A percentile compares a stretch with the other conserved stretches of the same genome.
Evolutionary conservation across 2,797 vertebrate species (phyloP).

Genomic region (Echiichthys vipera): DNA sequence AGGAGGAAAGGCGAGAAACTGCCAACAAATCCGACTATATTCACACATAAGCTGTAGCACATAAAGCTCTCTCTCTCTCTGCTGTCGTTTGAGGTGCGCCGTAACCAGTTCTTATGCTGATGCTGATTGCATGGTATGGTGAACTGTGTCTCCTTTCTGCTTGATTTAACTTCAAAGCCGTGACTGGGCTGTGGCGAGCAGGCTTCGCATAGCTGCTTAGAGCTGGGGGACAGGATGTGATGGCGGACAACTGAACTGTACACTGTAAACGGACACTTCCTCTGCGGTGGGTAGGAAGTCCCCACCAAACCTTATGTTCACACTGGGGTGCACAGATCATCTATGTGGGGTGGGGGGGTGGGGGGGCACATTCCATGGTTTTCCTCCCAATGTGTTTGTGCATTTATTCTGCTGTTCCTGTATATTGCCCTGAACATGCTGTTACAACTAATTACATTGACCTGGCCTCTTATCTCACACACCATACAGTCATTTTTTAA

Average conservation of each 20-base stretch:
- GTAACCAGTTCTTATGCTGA: constrained; percentile 47
- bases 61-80: constrained; percentile 22
- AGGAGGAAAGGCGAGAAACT: constrained; percentile 1
- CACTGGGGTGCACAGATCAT: constrained; percentile 69
- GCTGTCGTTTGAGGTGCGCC: constrained; percentile 39
- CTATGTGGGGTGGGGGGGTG: too few species aligned
- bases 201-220: constrained; percentile 56
- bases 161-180: constrained; percentile 75
- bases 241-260: constrained; percentile 72
- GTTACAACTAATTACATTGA: constrained; percentile 75
- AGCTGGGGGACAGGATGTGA: constrained; percentile 71
- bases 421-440: constrained; percentile 45
- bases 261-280: constrained; percentile 80
- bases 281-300: constrained; percentile 73
- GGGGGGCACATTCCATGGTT: constrained; percentile 45
- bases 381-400: constrained; percentile 35
- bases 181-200: constrained; percentile 48
- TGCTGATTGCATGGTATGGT: constrained; percentile 64
- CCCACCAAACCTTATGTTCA: constrained; percentile 77
- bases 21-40: constrained; percentile 4
- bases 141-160: constrained; percentile 71
- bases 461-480: constrained; percentile 65
- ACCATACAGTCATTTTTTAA: constrained; percentile 41
- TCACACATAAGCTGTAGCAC: background rate
- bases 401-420: constrained; percentile 45